phyloP scores from a whole-genome alignment of 2,888 invertebrate genomes.

The Reticulitermes lucifugus region DNA sequence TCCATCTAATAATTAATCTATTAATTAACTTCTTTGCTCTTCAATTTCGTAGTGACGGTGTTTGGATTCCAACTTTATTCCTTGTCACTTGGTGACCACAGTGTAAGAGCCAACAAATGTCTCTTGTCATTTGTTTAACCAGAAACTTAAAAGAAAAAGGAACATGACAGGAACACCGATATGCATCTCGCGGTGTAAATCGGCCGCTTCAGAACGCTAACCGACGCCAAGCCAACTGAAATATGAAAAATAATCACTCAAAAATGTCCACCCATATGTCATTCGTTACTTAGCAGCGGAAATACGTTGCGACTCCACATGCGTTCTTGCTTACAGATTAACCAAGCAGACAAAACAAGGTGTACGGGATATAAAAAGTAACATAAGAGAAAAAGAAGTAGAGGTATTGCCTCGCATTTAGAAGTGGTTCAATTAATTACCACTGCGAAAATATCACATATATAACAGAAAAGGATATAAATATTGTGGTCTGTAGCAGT shows the following conservation, averaged over 20 bases:
- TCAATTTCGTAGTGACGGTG: too few species aligned
- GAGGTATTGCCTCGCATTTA: slow-evolving; percentile 21
- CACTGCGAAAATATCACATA: slow-evolving; percentile 3
- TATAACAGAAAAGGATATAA: background rate
- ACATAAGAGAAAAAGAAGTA: background rate
- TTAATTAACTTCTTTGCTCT: too few species aligned
- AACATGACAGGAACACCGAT: slow-evolving; percentile 20
- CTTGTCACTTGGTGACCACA: background rate
- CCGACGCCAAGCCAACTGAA: slow-evolving; percentile 18
- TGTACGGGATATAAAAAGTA: background rate
- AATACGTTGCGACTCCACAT: slow-evolving; percentile 11
- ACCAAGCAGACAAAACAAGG: slow-evolving; percentile 24
- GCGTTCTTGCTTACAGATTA: slow-evolving; percentile 15
- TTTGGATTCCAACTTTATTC: background rate
- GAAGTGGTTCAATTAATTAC: slow-evolving; percentile 25
- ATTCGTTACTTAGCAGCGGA: slow-evolving; percentile 22
- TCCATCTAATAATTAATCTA: too few species aligned
- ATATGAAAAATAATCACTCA: slow-evolving; percentile 41
- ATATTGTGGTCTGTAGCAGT: background rate
- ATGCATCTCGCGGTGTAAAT: slow-evolving; percentile 34
- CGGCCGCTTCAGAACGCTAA: background rate
- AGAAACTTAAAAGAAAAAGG: background rate
- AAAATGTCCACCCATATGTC: slow-evolving; percentile 35
- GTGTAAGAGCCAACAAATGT: slow-evolving; percentile 28
- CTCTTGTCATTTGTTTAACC: slow-evolving; percentile 34